Percentiles rank a stretch among this genome's conserved stretches.
phyloP scores from a whole-genome alignment of 2,113 vertebrate species.

The human (Homo sapiens) region GRCh38 chr5:88887001-88887500 shows the following conservation, averaged over 20 bases:
- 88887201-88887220: constrained; percentile 70
- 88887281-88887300: constrained; percentile 59
- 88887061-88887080: constrained; percentile 88
- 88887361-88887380: constrained; percentile 39
- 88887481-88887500: constrained; percentile 81
- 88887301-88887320: constrained; percentile 65
- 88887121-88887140: constrained; percentile 83
- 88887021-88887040: constrained; percentile 88
- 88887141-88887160: constrained; percentile 80
- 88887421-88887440: constrained; percentile 53
- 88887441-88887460: constrained; percentile 63
- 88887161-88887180: constrained; percentile 78
- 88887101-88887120: constrained; percentile 84
- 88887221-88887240: constrained; percentile 49
- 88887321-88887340: constrained; percentile 71
- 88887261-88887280: constrained; percentile 67
- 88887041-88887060: constrained; percentile 89
- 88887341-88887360: constrained; percentile 67
- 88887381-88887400: constrained; percentile 59
- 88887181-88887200: constrained; percentile 72
- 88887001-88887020: constrained; percentile 88
- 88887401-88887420: constrained; percentile 38
- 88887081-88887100: constrained; percentile 87
- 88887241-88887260: constrained; percentile 51
- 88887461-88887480: constrained; percentile 71